Evolutionary conservation across 2,888 invertebrate genomes (phyloP), one percentile per base, ranked within the genome.

Genomic region (Drosophila gaucha): DNA sequence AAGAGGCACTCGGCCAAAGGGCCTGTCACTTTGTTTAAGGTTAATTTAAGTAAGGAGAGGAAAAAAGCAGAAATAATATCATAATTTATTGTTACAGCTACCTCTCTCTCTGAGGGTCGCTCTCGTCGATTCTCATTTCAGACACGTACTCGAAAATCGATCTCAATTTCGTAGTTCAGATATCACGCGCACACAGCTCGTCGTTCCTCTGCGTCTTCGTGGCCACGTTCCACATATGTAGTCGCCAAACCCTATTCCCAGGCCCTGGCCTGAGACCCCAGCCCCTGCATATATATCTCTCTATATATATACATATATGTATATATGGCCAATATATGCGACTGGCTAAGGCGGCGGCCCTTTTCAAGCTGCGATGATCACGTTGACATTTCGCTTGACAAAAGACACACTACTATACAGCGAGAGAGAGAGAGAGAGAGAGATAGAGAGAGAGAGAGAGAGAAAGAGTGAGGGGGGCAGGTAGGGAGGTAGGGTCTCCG

Each of bases 161-260:
- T 85, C 85, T 86, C 86, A 85, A 85, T 85, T 86, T 86, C 86
- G 84, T 84, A 84, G 84, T 84, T 83, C 84, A 83, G 84, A 84
- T 84, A 84, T 84, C 84, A 84, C 83, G 80, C 83, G 80, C 67
- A 66, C 72, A 55, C 39, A 47, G 24, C 33, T 39, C 47, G 22
- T 14, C 35, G 14, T 39, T 43, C n/a, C 10, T 38, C 26, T 50
- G 35, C 24, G 63, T 22, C 56, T 71, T 52, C 60, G 68, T 51
- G 60, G 69, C 67, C 66, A 73, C 72, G 72, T 73, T 67, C 72
- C 72, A 67, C 51, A 41, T 57, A 41, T 26, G 24, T 41, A 44
- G 44, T 50, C 46, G 38, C 9, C 51, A 46, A 35, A 30, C 67
- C 43, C 59, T 26, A 51, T 52, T 50, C 49, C 43, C 54, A 50